phyloP scores from a whole-genome alignment of 2,888 invertebrate species.

The Notodonta dromedarius region DNA sequence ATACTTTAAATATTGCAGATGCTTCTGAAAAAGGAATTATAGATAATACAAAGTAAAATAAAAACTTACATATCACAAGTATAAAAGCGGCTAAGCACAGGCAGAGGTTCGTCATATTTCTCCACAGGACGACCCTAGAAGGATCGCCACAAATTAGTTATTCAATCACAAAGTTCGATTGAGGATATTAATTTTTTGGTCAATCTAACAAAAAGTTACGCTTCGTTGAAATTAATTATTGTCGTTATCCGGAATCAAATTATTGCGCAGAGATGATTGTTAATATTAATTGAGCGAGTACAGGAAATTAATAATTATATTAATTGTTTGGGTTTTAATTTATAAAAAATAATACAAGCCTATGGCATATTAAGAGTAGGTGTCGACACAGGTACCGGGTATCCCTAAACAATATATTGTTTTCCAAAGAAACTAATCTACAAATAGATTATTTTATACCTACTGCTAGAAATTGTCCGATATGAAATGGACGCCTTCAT shows the following conservation, averaged over 20 bases:
- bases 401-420: too few relatives aligned
- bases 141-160: constrained; percentile 45
- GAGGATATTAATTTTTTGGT: constrained; percentile 44
- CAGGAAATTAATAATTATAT: constrained; percentile 11
- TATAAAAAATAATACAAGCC: neutral
- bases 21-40: neutral
- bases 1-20: neutral
- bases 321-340: neutral
- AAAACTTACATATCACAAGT: constrained; percentile 52
- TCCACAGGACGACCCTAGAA: constrained; percentile 45
- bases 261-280: constrained; percentile 18
- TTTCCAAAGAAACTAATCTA: too few relatives aligned
- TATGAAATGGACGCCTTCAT: too few relatives aligned
- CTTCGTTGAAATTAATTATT: constrained; percentile 46
- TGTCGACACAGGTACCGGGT: too few relatives aligned
- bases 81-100: constrained; percentile 37
- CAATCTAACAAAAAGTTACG: constrained; percentile 45
- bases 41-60: constrained; percentile 5
- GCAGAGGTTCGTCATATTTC: constrained; percentile 48
- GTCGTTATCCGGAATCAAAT: constrained; percentile 31
- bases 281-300: constrained; percentile 27
- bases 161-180: constrained; percentile 26
- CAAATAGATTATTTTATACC: too few relatives aligned
- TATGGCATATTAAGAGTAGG: neutral
- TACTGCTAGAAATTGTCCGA: too few relatives aligned